Percentiles rank a stretch among this genome's conserved stretches.
Evolutionary conservation across 2,113 vertebrate genomes (phyloP).

Genomic region (Chroicocephalus ridibundus): DNA sequence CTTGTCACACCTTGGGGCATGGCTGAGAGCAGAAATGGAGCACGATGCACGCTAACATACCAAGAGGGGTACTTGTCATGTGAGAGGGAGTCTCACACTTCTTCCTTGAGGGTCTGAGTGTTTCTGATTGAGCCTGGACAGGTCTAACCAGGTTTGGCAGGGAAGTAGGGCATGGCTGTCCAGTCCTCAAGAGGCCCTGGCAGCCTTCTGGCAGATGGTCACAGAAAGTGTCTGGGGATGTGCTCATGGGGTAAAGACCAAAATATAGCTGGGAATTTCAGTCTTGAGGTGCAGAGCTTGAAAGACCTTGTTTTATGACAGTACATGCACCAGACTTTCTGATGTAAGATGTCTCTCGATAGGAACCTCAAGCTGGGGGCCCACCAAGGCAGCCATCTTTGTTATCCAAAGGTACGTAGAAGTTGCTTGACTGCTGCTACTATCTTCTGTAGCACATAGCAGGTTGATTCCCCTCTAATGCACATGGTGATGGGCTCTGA

Average conservation of each 20-base stretch:
- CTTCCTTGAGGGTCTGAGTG: not conserved
- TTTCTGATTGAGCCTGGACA: not conserved
- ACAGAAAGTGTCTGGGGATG: not conserved
- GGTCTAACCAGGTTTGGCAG: not conserved
- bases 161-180: not conserved
- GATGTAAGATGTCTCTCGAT: not conserved
- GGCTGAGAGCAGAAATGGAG: not conserved
- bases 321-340: not conserved
- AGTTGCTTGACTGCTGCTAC: not conserved
- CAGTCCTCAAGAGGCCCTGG: not conserved
- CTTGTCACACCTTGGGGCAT: not conserved
- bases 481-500: not conserved
- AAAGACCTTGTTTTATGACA: not conserved
- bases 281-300: not conserved
- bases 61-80: not conserved
- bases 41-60: no score
- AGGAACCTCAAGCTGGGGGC: not conserved
- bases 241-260: not conserved
- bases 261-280: not conserved
- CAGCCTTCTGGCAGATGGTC: not conserved
- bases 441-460: not conserved
- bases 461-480: not conserved
- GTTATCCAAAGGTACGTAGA: not conserved
- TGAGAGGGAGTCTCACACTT: not conserved
- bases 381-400: not conserved